phyloP scores from a whole-genome alignment of 1,140 invertebrate genomes.

The Pachyrhynchus sulphureomaculatus region DNA sequence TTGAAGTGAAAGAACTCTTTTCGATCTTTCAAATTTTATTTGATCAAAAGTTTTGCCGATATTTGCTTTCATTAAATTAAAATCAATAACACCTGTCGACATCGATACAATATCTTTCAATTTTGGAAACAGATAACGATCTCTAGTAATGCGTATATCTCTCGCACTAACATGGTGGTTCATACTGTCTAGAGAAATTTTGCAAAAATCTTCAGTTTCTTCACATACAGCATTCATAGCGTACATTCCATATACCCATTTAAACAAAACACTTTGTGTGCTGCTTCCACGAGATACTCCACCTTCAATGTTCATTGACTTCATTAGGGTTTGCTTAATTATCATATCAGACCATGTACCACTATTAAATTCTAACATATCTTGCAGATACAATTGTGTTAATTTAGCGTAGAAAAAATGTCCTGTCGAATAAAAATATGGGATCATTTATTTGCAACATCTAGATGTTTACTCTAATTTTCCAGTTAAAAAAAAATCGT shows the following conservation, averaged over 20 bases:
- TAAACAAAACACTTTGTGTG: constrained; percentile 48
- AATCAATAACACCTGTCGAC: constrained; percentile 47
- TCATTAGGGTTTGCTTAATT: too few species aligned
- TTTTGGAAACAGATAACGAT: constrained; percentile 43
- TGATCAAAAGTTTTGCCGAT: too few species aligned
- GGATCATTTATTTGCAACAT: constrained; percentile 47
- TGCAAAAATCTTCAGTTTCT: constrained; percentile 47
- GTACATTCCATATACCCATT: too few species aligned
- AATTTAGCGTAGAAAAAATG: constrained; percentile 44
- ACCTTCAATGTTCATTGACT: too few species aligned
- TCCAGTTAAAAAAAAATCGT: constrained; percentile 42
- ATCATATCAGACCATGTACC: too few species aligned
- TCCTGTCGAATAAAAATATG: constrained; percentile 48
- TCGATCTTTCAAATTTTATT: constrained; percentile 42
- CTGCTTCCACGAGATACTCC: too few species aligned
- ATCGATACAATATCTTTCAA: constrained; percentile 48
- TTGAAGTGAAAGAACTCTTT: constrained; percentile 26
- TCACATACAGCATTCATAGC: constrained; percentile 36
- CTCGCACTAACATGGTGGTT: constrained; percentile 50
- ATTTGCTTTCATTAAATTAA: constrained; percentile 49
- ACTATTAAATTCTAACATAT: too few species aligned
- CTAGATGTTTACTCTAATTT: constrained; percentile 42
- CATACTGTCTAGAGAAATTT: constrained; percentile 37
- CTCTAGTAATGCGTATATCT: constrained; percentile 49
- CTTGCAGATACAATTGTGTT: too few species aligned